A percentile compares a stretch with the other conserved stretches of the same genome.
phyloP scores from a whole-genome alignment of 2,797 vertebrate genomes.

The Anabacerthia variegaticeps region DNA sequence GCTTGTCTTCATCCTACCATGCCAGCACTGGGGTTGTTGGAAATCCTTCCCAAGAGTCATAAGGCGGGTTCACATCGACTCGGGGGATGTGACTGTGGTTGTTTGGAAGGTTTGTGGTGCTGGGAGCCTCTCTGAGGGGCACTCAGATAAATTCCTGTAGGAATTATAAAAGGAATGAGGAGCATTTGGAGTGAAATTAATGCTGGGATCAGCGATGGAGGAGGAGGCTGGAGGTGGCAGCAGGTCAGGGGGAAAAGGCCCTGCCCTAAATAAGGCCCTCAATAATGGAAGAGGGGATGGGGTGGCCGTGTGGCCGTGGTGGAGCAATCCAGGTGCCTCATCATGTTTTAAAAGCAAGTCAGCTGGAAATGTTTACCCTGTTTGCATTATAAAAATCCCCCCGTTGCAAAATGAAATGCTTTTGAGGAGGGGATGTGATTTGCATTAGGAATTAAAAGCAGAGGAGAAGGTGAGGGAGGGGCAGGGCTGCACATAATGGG shows the following conservation, averaged over 20 bases:
- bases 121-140: neutral
- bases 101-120: rapidly evolving
- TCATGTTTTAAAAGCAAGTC: neutral
- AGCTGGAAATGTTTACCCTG: neutral
- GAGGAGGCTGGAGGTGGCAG: neutral
- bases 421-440: conserved; percentile 19
- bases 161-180: neutral
- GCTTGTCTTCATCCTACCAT: neutral
- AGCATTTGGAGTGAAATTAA: neutral
- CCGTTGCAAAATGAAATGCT: conserved; percentile 36
- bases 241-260: neutral
- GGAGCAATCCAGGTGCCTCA: neutral
- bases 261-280: neutral
- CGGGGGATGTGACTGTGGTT: neutral
- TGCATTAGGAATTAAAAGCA: conserved; percentile 52
- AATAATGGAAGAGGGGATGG: neutral
- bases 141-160: neutral
- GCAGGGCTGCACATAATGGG: neutral
- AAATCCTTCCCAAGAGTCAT: neutral
- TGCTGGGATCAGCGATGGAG: neutral
- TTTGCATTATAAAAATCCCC: conserved; percentile 13
- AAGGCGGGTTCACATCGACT: neutral
- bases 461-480: conserved; percentile 28
- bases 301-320: rapidly evolving
- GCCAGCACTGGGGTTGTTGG: neutral